Conservation (phyloP, 1,140 invertebrate genomes). For the Brachionus angularis region DNA sequence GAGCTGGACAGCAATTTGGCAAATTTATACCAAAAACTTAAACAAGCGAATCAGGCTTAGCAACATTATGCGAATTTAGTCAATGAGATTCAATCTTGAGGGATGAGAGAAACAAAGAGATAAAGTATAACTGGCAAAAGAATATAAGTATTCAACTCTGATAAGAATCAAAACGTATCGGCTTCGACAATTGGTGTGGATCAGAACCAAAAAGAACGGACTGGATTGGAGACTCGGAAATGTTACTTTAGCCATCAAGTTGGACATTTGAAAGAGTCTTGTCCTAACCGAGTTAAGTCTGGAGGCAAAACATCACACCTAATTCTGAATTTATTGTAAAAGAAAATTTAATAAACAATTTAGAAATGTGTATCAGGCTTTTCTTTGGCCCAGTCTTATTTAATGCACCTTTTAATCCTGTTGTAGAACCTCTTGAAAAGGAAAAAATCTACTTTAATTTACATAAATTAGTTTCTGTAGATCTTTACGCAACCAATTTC, state of each 20-base stretch:
- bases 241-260: slow-evolving; percentile 3
- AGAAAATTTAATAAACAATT: slow-evolving; percentile 10
- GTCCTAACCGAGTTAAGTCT: background rate
- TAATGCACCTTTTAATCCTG: background rate
- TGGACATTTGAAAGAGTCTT: background rate
- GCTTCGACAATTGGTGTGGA: background rate
- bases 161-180: background rate
- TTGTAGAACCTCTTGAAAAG: background rate
- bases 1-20: background rate
- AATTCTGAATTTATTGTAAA: background rate
- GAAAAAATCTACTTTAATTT: background rate
- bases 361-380: slow-evolving; percentile 3
- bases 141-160: background rate
- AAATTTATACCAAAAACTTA: background rate
- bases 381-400: background rate
- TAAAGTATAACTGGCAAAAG: background rate
- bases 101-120: background rate
- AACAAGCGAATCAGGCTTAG: background rate
- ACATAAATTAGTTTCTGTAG: background rate
- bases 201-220: background rate
- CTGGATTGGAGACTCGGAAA: background rate
- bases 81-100: background rate
- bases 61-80: slow-evolving; percentile 11
- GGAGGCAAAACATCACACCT: too few species aligned
- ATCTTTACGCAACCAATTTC: background rate